Base-by-base conservation (phyloP, 2,113 vertebrate species). In the Heloderma charlesbogerti region DNA sequence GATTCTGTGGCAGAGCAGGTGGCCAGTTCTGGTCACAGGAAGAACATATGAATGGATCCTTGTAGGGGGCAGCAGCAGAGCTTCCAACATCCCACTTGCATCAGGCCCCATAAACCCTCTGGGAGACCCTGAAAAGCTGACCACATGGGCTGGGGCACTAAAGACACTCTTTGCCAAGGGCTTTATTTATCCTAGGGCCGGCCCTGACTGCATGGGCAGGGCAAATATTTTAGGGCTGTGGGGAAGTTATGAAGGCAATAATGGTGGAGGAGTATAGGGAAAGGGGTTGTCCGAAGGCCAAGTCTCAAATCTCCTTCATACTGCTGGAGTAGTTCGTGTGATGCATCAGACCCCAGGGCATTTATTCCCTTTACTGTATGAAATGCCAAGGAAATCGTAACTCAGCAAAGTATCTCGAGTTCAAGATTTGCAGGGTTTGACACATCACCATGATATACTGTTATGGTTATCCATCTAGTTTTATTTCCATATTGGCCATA, bases 401-500 rank as follows among this genome's bases (percentile, higher is more conserved):
- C 29, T 80, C 43, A 66, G 31, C 80, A 89, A 57, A 89, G 69
- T 10, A 74, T 89, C 67, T 57, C 34, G 27, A 60, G 10, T 60
- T 72, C 57, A 74, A 69, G 66, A 83, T 8, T 37, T 31, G 29
- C 37, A 51, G 57, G 31, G 13, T 40, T 16, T 63, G 48, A 71
- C 63, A 63, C 48, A 22, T 27, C 74, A 60, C 48, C 78, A 81
- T 81, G 43, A 51, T 81, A 51, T 81, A 69, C 71, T 71, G 87
- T 29, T 54, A 75, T 63, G 54, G 37, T 63, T 88, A 51, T 66
- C 74, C 45, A 57, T 40, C 86, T 79, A 66, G 8, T n/a, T 84
- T 88, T 80, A 80, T 88, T 67, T 81, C n/a, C 63, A 81, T 81
- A 37, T 81, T 79, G 43, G 74, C 57, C 16, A 66, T 13, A 66